phyloP scores from a whole-genome alignment of 2,888 invertebrate species.

The Chouioia cunea region DNA sequence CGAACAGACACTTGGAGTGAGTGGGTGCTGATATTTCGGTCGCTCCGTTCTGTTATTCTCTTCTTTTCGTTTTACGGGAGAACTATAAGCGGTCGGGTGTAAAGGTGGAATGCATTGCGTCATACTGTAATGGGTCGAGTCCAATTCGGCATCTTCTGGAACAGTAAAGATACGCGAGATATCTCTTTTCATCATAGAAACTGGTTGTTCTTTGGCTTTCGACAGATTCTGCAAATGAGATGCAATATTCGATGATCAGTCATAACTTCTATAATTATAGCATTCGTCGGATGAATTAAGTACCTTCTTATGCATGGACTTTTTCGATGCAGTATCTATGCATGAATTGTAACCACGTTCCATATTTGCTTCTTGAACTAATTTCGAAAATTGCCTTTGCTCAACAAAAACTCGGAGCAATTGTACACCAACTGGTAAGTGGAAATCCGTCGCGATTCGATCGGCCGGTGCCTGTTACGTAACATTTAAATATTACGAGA shows the following conservation, averaged over 20 bases:
- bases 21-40: constrained; percentile 70
- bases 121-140: constrained; percentile 52
- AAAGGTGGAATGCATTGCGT: constrained; percentile 50
- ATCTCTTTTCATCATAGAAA: constrained; percentile 81
- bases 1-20: constrained; percentile 82
- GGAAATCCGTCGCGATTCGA: constrained; percentile 74
- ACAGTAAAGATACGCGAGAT: constrained; percentile 86
- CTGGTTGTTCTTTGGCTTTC: constrained; percentile 69
- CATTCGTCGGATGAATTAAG: not conserved
- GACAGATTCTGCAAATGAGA: constrained; percentile 67
- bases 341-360: constrained; percentile 57
- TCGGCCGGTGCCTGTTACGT: constrained; percentile 77
- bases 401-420: constrained; percentile 83
- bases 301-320: constrained; percentile 41
- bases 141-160: constrained; percentile 78
- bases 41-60: constrained; percentile 53
- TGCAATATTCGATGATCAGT: constrained; percentile 32
- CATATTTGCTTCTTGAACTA: constrained; percentile 57
- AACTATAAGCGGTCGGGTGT: constrained; percentile 52
- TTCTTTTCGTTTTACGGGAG: constrained; percentile 57
- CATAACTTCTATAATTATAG: too few relatives aligned
- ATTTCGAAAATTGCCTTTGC: constrained; percentile 70
- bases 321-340: constrained; percentile 50
- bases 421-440: constrained; percentile 85
- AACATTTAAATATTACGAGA: constrained; percentile 25